Conservation (phyloP, 1,140 invertebrate species). For the Contarinia nasturtii region DNA sequence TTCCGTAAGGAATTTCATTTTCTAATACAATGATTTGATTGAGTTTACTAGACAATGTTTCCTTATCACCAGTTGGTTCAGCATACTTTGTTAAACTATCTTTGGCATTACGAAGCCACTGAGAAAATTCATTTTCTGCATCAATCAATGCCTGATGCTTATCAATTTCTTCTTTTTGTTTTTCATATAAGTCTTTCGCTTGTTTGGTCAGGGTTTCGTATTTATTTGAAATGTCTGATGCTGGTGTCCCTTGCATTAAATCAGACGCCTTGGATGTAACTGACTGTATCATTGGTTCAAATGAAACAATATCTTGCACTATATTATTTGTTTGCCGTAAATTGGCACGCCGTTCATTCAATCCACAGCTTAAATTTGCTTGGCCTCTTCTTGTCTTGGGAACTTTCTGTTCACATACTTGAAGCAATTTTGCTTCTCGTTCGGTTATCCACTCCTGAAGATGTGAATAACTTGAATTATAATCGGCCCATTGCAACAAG, state of each 20-base stretch:
- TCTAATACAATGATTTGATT: slow-evolving; percentile 66
- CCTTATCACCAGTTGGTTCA: slow-evolving; percentile 85
- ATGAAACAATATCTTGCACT: slow-evolving; percentile 84
- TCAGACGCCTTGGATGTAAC: slow-evolving; percentile 81
- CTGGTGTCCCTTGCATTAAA: slow-evolving; percentile 64
- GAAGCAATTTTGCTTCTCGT: slow-evolving; percentile 80
- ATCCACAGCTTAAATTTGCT: slow-evolving; percentile 48
- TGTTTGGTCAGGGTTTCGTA: slow-evolving; percentile 79
- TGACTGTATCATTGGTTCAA: slow-evolving; percentile 88
- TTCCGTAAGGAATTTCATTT: slow-evolving; percentile 60
- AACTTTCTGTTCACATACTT: slow-evolving; percentile 76
- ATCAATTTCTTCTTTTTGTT: slow-evolving; percentile 76
- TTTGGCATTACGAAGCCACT: slow-evolving; percentile 76
- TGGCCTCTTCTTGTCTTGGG: slow-evolving; percentile 53
- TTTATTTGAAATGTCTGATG: slow-evolving; percentile 74
- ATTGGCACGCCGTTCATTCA: slow-evolving; percentile 70
- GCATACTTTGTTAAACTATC: slow-evolving; percentile 84
- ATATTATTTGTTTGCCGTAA: slow-evolving; percentile 82
- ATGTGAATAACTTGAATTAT: slow-evolving; percentile 77
- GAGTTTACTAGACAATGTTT: slow-evolving; percentile 65
- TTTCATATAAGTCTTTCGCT: slow-evolving; percentile 75
- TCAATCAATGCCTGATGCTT: slow-evolving; percentile 81
- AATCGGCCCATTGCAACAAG: slow-evolving; percentile 87
- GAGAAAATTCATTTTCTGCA: slow-evolving; percentile 73
- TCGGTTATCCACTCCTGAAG: slow-evolving; percentile 90